Conservation (phyloP, 2,113 vertebrate species). For the Telmatochromis brichardi region DNA sequence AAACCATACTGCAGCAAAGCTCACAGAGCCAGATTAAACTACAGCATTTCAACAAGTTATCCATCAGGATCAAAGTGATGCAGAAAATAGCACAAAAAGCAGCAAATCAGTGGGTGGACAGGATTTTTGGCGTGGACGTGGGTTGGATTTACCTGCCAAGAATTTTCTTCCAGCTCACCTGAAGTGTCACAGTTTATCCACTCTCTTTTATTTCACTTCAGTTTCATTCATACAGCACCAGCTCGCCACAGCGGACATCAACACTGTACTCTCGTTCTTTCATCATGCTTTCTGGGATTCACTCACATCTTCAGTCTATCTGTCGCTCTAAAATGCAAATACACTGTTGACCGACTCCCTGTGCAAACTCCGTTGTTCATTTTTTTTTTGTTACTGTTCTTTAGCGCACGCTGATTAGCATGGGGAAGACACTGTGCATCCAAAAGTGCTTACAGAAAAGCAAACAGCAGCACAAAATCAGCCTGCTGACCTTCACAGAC, state of each 20-base stretch:
- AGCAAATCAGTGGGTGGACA: not conserved
- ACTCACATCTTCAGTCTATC: not conserved
- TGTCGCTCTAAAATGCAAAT: not conserved
- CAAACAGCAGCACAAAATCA: constrained; percentile 43
- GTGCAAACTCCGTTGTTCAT: not conserved
- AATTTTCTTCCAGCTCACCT: not conserved
- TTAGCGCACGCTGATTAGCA: constrained; percentile 36
- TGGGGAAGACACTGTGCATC: constrained; percentile 14
- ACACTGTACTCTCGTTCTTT: not conserved
- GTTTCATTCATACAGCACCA: not conserved
- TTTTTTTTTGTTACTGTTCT: not conserved
- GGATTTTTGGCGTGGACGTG: not conserved
- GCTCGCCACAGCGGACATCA: not conserved
- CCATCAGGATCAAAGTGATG: not conserved
- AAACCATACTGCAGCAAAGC: not conserved
- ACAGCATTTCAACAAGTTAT: not conserved
- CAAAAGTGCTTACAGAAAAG: constrained; percentile 42
- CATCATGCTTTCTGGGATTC: not conserved
- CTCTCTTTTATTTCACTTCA: not conserved
- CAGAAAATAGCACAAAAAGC: not conserved
- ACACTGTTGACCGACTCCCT: not conserved
- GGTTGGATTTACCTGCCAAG: not conserved
- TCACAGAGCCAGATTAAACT: not conserved
- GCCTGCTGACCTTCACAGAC: constrained; percentile 50
- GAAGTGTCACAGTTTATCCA: not conserved